Base-by-base conservation (phyloP, 2,888 invertebrate genomes). In the Xestia c-nigrum region DNA sequence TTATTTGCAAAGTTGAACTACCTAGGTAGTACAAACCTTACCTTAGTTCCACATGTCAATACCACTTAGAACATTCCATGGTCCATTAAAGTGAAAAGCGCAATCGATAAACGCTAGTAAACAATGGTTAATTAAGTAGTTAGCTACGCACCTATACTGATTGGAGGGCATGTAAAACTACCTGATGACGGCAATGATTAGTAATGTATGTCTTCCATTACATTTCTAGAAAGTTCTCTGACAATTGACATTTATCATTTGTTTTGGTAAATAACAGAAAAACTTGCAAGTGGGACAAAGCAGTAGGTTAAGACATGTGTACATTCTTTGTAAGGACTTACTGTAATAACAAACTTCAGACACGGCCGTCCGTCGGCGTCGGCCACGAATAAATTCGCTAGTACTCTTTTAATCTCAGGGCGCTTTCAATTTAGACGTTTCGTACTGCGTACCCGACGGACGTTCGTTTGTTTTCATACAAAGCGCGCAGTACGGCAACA, bases 51-150 rank as follows among this genome's bases (percentile, higher is more conserved):
- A 63, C 43, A 47, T 68, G 79, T 64, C 79, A 78, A 64, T 71
- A 59, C 69, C 24, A 71, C 79, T 78, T 68, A 46, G 14, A 72
- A 68, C 57, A 31, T 78, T 72, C 31, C 77, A 77, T 16, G 68
- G 57, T 81, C 72, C 67, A 84, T 81, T 81, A 72, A 84, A 84
- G 84, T 68, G 68, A 79, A 81, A 81, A 68, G 57, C 73, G 14
- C 52, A 38, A 79, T 68, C 81, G 67, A 83, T 81, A 47, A 72
- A 59, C 47, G 79, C 65, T 69, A 19, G 70, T 52, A 78, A 83
- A 80, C 83, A 80, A 80, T 78, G 38, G 78, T 66, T 83, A 80
- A 70, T 80, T 77, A 76, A 82, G 63, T 76, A 38, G 83, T 77
- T 65, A 43, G 59, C 55, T 81, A 67, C 81, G 47, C 67, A 55